Base-by-base conservation (phyloP, 2,888 invertebrate genomes). In the Parthenolecanium corni region DNA sequence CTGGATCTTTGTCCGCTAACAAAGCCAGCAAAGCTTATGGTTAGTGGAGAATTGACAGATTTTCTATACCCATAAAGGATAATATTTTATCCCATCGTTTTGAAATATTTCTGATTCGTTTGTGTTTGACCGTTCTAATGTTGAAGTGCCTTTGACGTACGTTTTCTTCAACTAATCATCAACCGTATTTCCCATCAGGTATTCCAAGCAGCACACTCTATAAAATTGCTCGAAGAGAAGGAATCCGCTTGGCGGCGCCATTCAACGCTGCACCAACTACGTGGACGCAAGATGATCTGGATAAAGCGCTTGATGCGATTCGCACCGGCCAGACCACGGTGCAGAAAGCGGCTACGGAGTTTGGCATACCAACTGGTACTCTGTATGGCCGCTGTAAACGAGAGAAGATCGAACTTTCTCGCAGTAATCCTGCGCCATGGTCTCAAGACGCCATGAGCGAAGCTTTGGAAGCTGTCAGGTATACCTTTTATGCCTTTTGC, bases 371-470 rank as follows among this genome's bases (percentile, higher is more conserved):
- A 46, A 88, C 88, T 57, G 89, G 91, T 18, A 91, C 91, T 11
- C 76, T 91, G 18, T 91, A 91, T 71, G 91, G 91, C 2, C 79
- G 90, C 69, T 91, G 91, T 74, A 90, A 91, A 71, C 78, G 89
- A 52, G 91, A 91, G 73, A 90, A 91, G 52, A 91, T 91, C 69
- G 91, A 90, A 74, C 75, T 91, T 68, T 89, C 89, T 6, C 82
- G 90, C 68, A 87, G 88, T 62, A 89, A 88, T 76, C 89, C 89
- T n/a, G 89, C 90, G 51, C 90, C 90, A 9, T 91, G 91, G 91
- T 88, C 89, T 14, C 90, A 90, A 72, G 89, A 87, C 72, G 89
- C 89, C 25, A 90, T 91, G 90, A 86, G 85, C 23, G 89, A 90
- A 74, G 91, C 91, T 21, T 77, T 91, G 49, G 89, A 90, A 73